Percentiles rank a stretch among this genome's conserved stretches.
phyloP scores from a whole-genome alignment of 2,113 vertebrate genomes.

The Protobothrops flavoviridis region DNA sequence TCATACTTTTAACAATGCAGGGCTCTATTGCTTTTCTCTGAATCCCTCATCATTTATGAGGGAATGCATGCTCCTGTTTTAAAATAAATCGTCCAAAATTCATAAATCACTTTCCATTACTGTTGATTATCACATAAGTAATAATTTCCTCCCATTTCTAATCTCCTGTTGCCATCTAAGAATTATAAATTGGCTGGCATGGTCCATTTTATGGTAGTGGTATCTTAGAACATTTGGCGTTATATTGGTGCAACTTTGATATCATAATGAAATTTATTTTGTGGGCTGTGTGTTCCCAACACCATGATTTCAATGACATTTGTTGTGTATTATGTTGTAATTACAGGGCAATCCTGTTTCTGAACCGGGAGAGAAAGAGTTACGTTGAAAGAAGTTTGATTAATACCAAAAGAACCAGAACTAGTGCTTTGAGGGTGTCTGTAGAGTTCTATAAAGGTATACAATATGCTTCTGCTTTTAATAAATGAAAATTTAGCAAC shows the following conservation, averaged over 20 bases:
- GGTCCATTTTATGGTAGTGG: background rate
- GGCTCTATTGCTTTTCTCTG: background rate
- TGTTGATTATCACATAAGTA: background rate
- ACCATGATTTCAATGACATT: background rate
- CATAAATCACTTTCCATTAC: background rate
- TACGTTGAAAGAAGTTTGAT: conserved; percentile 72
- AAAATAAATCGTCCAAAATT: background rate
- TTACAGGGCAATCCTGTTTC: conserved; percentile 82
- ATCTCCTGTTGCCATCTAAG: background rate
- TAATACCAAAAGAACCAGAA: conserved; percentile 72
- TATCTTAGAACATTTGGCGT: background rate
- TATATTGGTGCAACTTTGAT: background rate
- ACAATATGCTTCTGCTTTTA: background rate
- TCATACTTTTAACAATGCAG: background rate
- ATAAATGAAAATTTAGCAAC: background rate
- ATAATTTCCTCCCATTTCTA: background rate
- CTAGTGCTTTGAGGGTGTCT: conserved; percentile 82
- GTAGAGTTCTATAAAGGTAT: conserved; percentile 92
- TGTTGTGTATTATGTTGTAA: conserved; percentile 16
- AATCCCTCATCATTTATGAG: background rate
- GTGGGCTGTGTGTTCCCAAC: background rate
- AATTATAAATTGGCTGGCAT: background rate
- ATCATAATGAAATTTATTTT: background rate
- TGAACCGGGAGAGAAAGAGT: conserved; percentile 83
- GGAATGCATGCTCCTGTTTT: background rate